phyloP scores from a whole-genome alignment of 2,888 invertebrate species.

The Cantharis lateralis region DNA sequence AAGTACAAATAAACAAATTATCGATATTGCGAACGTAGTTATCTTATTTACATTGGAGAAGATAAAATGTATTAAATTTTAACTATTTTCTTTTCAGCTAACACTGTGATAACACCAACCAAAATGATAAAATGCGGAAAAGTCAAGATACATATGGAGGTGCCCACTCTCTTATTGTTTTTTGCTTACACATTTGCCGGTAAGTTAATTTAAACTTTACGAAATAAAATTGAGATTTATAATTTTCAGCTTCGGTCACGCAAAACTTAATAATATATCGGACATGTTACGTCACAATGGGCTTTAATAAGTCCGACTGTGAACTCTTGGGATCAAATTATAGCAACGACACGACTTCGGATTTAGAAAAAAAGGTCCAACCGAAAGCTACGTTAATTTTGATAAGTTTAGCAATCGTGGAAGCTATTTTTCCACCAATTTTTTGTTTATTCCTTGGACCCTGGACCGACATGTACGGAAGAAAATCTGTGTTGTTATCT shows the following conservation, averaged over 20 bases:
- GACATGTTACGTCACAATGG: slow-evolving; percentile 67
- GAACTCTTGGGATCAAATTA: slow-evolving; percentile 61
- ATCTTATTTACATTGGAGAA: not conserved
- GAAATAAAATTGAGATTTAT: not conserved
- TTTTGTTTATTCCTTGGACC: slow-evolving; percentile 76
- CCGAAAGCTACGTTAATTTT: slow-evolving; percentile 66
- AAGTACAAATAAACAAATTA: not conserved
- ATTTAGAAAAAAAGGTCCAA: slow-evolving; percentile 64
- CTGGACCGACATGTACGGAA: slow-evolving; percentile 81
- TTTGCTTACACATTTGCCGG: slow-evolving; percentile 36
- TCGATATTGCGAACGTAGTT: not conserved
- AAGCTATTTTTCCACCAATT: slow-evolving; percentile 69
- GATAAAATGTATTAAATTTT: not conserved
- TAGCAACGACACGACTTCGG: slow-evolving; percentile 57
- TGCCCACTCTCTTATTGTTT: slow-evolving; percentile 35
- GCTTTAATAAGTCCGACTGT: slow-evolving; percentile 65
- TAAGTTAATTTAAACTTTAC: slow-evolving; percentile 23
- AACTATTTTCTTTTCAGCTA: not conserved
- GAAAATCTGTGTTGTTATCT: slow-evolving; percentile 68
- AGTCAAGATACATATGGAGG: slow-evolving; percentile 14
- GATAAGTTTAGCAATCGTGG: slow-evolving; percentile 66
- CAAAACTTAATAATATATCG: slow-evolving; percentile 72
- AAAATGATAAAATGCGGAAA: slow-evolving; percentile 2
- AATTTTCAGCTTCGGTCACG: slow-evolving; percentile 61
- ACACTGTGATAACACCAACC: not conserved